Evolutionary conservation across 64 coral and sea anemone genomes (phyloP), one percentile per base, ranked within the genome.

Genomic region (Catalaphyllia jardinei): DNA sequence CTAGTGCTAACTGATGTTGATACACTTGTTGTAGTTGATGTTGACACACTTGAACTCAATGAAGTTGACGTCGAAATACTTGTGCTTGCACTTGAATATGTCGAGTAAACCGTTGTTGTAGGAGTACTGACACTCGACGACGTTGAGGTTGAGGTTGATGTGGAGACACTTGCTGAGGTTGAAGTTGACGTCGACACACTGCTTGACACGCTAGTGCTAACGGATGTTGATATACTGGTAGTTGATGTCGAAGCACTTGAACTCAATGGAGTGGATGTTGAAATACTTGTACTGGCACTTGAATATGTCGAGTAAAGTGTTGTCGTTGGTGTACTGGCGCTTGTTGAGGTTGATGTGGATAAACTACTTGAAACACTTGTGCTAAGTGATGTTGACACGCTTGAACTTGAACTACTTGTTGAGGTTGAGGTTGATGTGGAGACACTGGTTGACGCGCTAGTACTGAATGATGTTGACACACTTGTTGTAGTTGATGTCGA

Each of bases 311-410:
- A 78, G 2, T 78, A 73, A 31, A 52, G 31, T 1, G 79, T 91
- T 73, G 89, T 83, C 0, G 89, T 82, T 82, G 88, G 76, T 20
- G 18, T 80, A 1, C 75, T 80, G 2, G 83, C 63, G 28, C 79
- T 91, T 25, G 67, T 83, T 29, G 65, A 91, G 30, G 92, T 94
- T 79, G 87, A 39, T 65, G 78, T 72, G 24, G 89, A 90, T 13
- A 86, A 75, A 31, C 52, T 54, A 5, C 29, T 91, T 27, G 93
- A 67, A 0, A 35, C 33, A 35, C 33, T 35, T 1, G 33, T 35
- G 33, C 33, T 35, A 3, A 35, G 1, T 1, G 33, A 35, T 35
- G 30, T 73, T 10, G 75, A 83, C 1, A 79, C 52, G 22, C 84
- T 91, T 13, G 89, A 71, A 4, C 54, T 89, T 20, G 83, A 74